Evolutionary conservation across 2,888 invertebrate species (phyloP).

Genomic region (Gibbula magus): DNA sequence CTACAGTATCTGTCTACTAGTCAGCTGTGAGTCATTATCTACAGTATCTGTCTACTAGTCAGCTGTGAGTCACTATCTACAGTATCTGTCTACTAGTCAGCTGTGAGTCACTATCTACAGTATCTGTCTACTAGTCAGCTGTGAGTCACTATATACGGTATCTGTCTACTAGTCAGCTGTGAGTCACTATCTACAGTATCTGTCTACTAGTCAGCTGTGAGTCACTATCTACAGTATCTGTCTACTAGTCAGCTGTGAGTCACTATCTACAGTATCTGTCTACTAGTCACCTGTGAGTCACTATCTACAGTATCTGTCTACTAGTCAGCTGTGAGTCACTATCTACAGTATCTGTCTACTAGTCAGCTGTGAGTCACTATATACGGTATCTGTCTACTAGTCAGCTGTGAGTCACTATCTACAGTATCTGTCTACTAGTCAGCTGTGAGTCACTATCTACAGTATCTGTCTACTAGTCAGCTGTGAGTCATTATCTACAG

Average conservation of each 20-base stretch:
- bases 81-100: conserved; percentile 90
- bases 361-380: conserved; percentile 88
- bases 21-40: too few species aligned
- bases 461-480: conserved; percentile 90
- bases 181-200: conserved; percentile 87
- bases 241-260: conserved; percentile 89
- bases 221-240: conserved; percentile 90
- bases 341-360: conserved; percentile 91
- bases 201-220: conserved; percentile 89
- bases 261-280: conserved; percentile 88
- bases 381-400: conserved; percentile 89
- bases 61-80: conserved; percentile 85
- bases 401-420: conserved; percentile 89
- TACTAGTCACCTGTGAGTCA: conserved; percentile 88
- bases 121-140: conserved; percentile 88
- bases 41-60: too few species aligned
- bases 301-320: conserved; percentile 90
- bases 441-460: conserved; percentile 89
- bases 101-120: conserved; percentile 89
- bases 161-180: conserved; percentile 91
- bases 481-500: conserved; percentile 90
- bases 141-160: conserved; percentile 89
- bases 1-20: too few species aligned
- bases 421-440: conserved; percentile 89
- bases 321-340: conserved; percentile 88